phyloP scores from a whole-genome alignment of 2,888 invertebrate genomes.

The Acrobasis repandana region DNA sequence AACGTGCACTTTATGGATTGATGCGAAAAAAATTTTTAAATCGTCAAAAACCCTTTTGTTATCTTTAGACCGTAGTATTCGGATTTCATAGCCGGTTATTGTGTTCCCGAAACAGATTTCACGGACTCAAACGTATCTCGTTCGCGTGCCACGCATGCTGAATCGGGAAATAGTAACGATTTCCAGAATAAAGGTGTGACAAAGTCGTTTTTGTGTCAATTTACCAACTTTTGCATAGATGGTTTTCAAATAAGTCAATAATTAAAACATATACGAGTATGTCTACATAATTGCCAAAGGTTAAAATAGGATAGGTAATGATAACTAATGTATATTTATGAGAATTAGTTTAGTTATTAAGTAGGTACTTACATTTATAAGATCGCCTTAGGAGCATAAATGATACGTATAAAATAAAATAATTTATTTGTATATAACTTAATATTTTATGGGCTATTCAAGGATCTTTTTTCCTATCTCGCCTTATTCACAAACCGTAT shows the following conservation, averaged over 20 bases:
- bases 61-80: neutral
- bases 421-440: too few relatives aligned
- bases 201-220: slow-evolving; percentile 1
- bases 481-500: too few relatives aligned
- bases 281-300: too few relatives aligned
- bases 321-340: too few relatives aligned
- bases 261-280: too few relatives aligned
- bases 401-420: too few relatives aligned
- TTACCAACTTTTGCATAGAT: neutral
- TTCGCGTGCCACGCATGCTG: neutral
- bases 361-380: too few relatives aligned
- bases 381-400: too few relatives aligned
- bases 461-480: too few relatives aligned
- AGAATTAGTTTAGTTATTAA: too few relatives aligned
- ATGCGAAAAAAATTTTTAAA: neutral
- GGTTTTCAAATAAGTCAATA: neutral
- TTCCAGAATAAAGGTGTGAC: neutral
- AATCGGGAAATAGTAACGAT: neutral
- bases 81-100: slow-evolving; percentile 5
- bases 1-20: neutral
- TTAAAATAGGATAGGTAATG: too few relatives aligned
- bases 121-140: slow-evolving; percentile 10
- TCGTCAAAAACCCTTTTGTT: slow-evolving; percentile 5
- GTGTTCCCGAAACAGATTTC: neutral
- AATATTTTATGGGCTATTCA: too few relatives aligned